These are phyloP conservation scores for Micropoecilia bifurca DNA, from an alignment of 2,797 vertebrate species.

Conservation along the genomic window DNA sequence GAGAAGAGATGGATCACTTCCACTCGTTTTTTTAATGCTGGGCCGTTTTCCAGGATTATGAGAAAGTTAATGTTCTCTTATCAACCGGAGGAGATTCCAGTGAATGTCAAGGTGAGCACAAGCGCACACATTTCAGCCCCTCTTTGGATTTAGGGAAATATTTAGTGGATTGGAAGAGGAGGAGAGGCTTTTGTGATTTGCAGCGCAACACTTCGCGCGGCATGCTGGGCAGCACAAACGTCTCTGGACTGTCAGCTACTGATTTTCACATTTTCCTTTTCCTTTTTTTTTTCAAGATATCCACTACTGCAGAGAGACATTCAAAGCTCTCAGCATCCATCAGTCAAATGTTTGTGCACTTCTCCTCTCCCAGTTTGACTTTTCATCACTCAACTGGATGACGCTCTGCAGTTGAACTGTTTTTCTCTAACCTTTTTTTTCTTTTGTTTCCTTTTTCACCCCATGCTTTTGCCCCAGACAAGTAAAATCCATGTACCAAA, in stretches of 20 bases:
- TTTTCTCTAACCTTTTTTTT: neutral
- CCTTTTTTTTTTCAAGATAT: constrained; percentile 3
- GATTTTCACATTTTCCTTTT: constrained; percentile 23
- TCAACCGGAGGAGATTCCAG: constrained; percentile 3
- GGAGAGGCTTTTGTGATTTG: constrained; percentile 10
- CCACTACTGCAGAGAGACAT: constrained; percentile 10
- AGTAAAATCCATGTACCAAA: constrained; percentile 4
- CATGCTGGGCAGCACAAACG: constrained; percentile 7
- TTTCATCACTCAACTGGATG: neutral
- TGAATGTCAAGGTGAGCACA: constrained; percentile 40
- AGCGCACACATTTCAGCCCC: constrained; percentile 1
- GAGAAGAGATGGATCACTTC: neutral
- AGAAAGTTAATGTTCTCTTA: constrained; percentile 31
- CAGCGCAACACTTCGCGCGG: constrained; percentile 8
- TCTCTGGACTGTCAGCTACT: constrained; percentile 27
- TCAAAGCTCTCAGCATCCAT: neutral
- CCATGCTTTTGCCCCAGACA: neutral
- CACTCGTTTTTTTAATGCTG: constrained; percentile 4
- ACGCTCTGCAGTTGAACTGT: neutral
- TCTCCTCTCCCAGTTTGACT: neutral
- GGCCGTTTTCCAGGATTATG: constrained; percentile 13
- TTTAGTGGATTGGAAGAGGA: constrained; percentile 7
- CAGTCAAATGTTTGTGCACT: constrained; percentile 32
- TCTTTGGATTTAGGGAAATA: constrained; percentile 18
- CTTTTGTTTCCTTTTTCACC: neutral